Percentiles rank a stretch among this genome's conserved stretches.
These are phyloP conservation scores for Oscheius onirici DNA, from an alignment of 2,888 invertebrate species.

Conservation along the genomic window DNA sequence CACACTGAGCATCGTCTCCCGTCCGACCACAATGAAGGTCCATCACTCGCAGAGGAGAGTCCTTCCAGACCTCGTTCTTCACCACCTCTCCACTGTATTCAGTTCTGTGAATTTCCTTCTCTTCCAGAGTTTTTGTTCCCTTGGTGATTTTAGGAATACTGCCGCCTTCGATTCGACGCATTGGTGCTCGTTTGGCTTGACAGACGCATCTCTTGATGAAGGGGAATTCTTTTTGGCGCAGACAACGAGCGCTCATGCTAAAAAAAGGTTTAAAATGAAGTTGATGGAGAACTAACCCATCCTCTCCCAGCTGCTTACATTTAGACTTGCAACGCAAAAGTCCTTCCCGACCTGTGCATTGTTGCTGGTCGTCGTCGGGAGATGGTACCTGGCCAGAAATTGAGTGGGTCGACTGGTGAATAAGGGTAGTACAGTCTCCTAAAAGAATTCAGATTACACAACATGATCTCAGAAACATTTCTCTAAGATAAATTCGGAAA, in stretches of 20 bases:
- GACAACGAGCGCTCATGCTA: constrained; percentile 46
- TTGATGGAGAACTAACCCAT: constrained; percentile 21
- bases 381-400: constrained; percentile 1
- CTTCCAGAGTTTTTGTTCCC: not conserved
- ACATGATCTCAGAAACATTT: not conserved
- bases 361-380: constrained; percentile 22
- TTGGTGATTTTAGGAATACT: not conserved
- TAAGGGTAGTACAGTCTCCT: constrained; percentile 37
- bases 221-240: constrained; percentile 52
- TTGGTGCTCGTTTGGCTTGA: constrained; percentile 43
- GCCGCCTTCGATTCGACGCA: constrained; percentile 13
- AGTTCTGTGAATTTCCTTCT: not conserved
- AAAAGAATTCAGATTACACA: not conserved
- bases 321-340: constrained; percentile 42
- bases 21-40: constrained; percentile 16
- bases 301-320: constrained; percentile 39
- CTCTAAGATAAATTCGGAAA: too few relatives aligned
- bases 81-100: constrained; percentile 2
- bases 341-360: constrained; percentile 45
- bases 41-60: not conserved
- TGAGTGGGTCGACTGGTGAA: constrained; percentile 29
- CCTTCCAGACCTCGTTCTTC: constrained; percentile 19
- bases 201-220: constrained; percentile 54
- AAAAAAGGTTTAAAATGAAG: not conserved
- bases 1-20: constrained; percentile 18